phyloP scores from a whole-genome alignment of 2,113 vertebrate species.

The Microtus montanus region DNA sequence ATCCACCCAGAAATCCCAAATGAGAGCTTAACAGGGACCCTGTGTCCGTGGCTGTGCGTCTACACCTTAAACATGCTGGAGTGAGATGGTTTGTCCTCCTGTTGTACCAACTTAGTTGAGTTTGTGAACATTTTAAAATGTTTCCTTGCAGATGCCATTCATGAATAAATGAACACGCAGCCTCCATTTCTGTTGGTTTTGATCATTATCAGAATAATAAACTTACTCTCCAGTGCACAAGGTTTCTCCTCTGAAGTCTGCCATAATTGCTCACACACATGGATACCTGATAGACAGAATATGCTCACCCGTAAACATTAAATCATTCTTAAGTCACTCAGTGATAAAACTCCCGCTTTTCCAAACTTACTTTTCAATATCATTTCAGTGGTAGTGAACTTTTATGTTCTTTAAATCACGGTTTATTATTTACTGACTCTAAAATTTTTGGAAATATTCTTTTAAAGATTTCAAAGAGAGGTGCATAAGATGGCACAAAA shows the following conservation, averaged over 20 bases:
- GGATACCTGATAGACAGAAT: neutral
- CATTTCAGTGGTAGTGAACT: conserved; percentile 9
- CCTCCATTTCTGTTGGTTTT: neutral
- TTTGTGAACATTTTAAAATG: neutral
- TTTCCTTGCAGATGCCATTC: neutral
- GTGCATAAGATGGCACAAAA: neutral
- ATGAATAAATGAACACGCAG: neutral
- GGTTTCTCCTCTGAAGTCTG: neutral
- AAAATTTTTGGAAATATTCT: neutral
- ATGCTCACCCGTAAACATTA: neutral
- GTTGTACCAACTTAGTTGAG: neutral
- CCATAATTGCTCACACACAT: neutral
- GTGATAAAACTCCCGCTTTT: neutral
- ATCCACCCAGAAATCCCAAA: neutral
- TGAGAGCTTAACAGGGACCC: neutral
- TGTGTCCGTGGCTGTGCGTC: too few relatives aligned
- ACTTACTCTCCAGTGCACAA: neutral
- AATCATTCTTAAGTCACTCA: neutral
- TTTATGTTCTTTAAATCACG: neutral
- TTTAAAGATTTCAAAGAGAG: conserved; percentile 6
- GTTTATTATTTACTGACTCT: neutral
- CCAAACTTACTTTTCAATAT: neutral
- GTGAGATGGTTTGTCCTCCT: neutral
- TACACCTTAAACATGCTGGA: neutral
- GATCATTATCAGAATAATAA: neutral